These are phyloP conservation scores for Chaetodon auriga DNA, from an alignment of 2,113 vertebrate species.

Conservation along the genomic window DNA sequence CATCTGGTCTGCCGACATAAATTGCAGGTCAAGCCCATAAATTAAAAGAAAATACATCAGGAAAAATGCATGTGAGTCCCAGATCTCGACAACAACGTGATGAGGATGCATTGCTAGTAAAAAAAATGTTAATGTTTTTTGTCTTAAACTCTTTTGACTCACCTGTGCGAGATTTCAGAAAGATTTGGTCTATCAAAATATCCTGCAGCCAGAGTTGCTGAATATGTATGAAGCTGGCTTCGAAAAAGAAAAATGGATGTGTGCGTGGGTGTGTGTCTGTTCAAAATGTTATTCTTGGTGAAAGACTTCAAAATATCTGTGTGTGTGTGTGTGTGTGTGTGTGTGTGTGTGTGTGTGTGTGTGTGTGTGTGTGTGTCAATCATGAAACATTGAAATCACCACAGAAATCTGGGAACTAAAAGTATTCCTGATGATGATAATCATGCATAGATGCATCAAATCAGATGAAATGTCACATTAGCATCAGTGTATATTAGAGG, in stretches of 20 bases:
- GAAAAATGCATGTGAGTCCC: constrained; percentile 12
- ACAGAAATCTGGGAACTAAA: constrained; percentile 20
- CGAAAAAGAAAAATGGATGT: background rate
- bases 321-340: constrained; percentile 10
- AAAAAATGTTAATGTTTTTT: background rate
- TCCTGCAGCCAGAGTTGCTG: constrained; percentile 7
- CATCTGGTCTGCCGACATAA: constrained; percentile 19
- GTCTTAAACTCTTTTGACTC: background rate
- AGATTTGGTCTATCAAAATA: constrained; percentile 30
- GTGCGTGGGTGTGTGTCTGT: constrained; percentile 23
- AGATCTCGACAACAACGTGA: constrained; percentile 25
- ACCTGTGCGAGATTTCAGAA: constrained; percentile 1
- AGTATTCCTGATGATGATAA: constrained; percentile 47
- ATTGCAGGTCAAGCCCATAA: constrained; percentile 26
- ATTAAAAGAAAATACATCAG: background rate
- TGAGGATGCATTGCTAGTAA: constrained; percentile 13
- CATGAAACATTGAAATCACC: constrained; percentile 29
- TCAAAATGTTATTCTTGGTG: constrained; percentile 41
- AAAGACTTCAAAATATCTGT: constrained; percentile 30
- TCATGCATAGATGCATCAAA: constrained; percentile 37
- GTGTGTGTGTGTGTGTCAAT: constrained; percentile 22
- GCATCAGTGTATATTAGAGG: constrained; percentile 34
- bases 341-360: background rate
- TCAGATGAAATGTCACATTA: constrained; percentile 74
- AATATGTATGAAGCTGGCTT: constrained; percentile 19